Evolutionary conservation across 2,797 vertebrate genomes (phyloP), one percentile per base, ranked within the genome.

Genomic region (Molossus molossus): DNA sequence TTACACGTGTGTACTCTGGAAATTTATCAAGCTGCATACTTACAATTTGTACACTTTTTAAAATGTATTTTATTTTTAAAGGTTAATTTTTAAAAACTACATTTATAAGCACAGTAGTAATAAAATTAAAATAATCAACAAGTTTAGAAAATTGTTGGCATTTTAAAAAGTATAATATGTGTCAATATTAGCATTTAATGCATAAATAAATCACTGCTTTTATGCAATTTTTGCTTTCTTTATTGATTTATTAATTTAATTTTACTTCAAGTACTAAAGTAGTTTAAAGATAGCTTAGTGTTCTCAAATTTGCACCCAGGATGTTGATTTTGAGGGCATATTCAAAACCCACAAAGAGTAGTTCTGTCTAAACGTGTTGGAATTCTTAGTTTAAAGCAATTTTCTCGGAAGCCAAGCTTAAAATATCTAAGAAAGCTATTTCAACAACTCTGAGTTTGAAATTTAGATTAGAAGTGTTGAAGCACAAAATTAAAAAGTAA

Each of bases 401-500:
- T 96, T 96, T 96, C 95, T 94, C 96, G 92, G 84, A 96, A 94
- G 82, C 81, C 50, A 91, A 84, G 60, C 83, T 95, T 96, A 96
- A 94, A 94, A 96, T 96, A 94, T 93, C 94, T 94, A 94, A 95
- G 88, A 94, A 96, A 96, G 81, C 94, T 95, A 91, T 97, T 95
- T 96, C 95, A 89, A 83, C 58, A 94, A 91, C 83, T n/a, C 21
- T 73, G 65, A n/a, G 67, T 96, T 96, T 97, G 82, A 97, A 97
- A 97, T 97, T 95, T 96, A 97, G 76, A 96, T 96, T 73, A 96
- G 83, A 65, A 94, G 87, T 97, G 96, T 83, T 97, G 93, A 94
- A 97, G 94, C 79, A 96, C 94, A 96, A 86, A 97, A 97, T 91
- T 94, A 94, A 95, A 96, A 97, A 93, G 76, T 94, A 96, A 97